Base-by-base conservation (phyloP, 2,888 invertebrate genomes). In the Troides oblongomaculatus region DNA sequence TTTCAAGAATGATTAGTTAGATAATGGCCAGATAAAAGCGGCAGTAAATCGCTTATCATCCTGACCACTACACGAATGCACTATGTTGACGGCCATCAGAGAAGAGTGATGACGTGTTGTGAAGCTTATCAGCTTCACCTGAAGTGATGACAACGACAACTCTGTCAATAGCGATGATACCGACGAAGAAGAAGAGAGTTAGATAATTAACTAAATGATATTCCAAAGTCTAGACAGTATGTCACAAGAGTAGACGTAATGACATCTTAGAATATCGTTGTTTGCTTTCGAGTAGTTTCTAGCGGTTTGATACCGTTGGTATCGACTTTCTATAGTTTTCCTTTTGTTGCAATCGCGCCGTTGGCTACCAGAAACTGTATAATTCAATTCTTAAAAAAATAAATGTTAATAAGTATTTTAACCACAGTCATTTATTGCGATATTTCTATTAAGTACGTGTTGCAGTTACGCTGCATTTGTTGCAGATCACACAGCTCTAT, bases 201-300 rank as follows among this genome's bases (percentile, higher is more conserved):
- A 36, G 18, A n/a, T n/a, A 17, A 53, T 53, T 14, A 1, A 1
- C 18, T 18, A 56, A 56, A 56, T 21, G 56, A 56, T 21, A 6
- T 50, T 50, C 21, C 57, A 23, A 30, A 62, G 71, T 70, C 64
- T 62, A 73, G 71, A 69, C 85, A 81, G 84, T 87, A 85, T 86
- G 87, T 85, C 87, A 88, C 83, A 82, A 74, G 85, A 87, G 83
- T 82, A 85, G 81, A 53, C 78, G 78, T 78, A 68, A 69, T 53
- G 58, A 67, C 66, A 65, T 67, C 58, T 62, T 58, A 65, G 65
- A 50, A 64, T 69, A 69, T 69, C 69, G 53, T 62, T 67, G 60
- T 62, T 67, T 72, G 71, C 71, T 36, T 66, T 69, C 17, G 62
- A 36, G 57, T 58, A 77, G 79, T 87, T 88, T 81, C 88, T 81